phyloP scores from a whole-genome alignment of 2,113 vertebrate species.

The Leucosticte australis region DNA sequence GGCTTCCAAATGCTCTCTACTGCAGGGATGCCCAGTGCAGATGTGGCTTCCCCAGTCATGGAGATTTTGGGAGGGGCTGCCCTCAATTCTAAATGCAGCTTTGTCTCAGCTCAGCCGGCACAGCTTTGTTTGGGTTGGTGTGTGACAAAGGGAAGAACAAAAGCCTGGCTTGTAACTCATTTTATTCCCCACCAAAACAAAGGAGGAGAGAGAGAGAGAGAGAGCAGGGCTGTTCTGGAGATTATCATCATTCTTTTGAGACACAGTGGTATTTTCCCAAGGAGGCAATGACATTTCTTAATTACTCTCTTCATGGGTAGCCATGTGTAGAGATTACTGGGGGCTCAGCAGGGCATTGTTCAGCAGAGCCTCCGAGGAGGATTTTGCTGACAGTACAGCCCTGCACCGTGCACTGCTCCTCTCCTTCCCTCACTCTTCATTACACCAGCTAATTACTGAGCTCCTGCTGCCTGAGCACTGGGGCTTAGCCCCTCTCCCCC shows the following conservation, averaged over 20 bases:
- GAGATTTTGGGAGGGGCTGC: neutral
- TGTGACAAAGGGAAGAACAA: conserved; percentile 16
- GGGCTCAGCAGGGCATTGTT: conserved; percentile 62
- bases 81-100: neutral
- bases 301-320: conserved; percentile 73
- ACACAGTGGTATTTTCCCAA: conserved; percentile 41
- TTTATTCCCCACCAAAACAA: conserved; percentile 16
- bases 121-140: neutral
- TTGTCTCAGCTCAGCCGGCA: neutral
- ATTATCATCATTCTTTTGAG: conserved; percentile 45
- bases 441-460: conserved; percentile 71
- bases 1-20: neutral
- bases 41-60: neutral
- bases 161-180: neutral
- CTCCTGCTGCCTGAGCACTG: conserved; percentile 28
- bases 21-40: neutral
- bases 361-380: conserved; percentile 61
- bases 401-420: neutral
- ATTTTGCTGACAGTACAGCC: conserved; percentile 57
- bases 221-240: neutral
- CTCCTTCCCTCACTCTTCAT: conserved; percentile 64
- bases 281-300: conserved; percentile 74
- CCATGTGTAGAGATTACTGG: conserved; percentile 67
- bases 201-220: neutral
- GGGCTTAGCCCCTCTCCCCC: conserved; percentile 14